Evolutionary conservation across 2,113 vertebrate genomes (phyloP), one percentile per base, ranked within the genome.

Genomic region (Pao palembangensis): DNA sequence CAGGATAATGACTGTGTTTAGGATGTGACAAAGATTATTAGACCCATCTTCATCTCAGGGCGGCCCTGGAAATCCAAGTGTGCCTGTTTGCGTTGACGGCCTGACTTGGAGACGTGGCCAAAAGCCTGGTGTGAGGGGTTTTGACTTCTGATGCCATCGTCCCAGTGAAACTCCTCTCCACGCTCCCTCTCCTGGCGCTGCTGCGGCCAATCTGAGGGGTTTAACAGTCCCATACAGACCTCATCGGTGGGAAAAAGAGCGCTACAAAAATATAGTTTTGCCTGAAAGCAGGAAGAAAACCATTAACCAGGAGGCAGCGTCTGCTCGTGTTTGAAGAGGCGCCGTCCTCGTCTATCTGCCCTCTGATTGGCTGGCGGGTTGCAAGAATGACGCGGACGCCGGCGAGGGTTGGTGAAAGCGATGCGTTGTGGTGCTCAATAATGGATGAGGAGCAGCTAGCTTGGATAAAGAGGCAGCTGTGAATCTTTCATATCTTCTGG

Each of bases 321-420:
- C n/a, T n/a, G n/a, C n/a, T n/a, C n/a, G 38, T 16, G 43, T 55
- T 67, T 56, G 51, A 28, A 1, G 15, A 8, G 17, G 56, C 23
- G 53, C 17, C 0, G 8, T 28, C 25, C 25, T 7, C 6, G 25
- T 28, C 25, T 28, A 47, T 58, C 34, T 49, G 3, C 3, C 49
- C 4, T 48, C 14, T 65, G 11, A 58, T 41, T 51, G 15, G 44
- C 34, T 55, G 49, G 6, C n/a, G 19, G 12, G 16, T 20, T 3
- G 6, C 46, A 47, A 11, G 43, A 49, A 46, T 14, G 31, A 34
- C 2, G 44, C 15, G 14, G 44, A 17, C 51, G 7, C 1, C 3
- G 52, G 58, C 78, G 64, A 43, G 20, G 66, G 15, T 76, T 80
- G 71, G 61, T 81, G 60, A 59, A 81, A 83, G 49, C 25, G 52